A percentile compares a stretch with the other conserved stretches of the same genome.
Conservation (phyloP, 1,140 invertebrate species). For the Forficula auricularia region DNA sequence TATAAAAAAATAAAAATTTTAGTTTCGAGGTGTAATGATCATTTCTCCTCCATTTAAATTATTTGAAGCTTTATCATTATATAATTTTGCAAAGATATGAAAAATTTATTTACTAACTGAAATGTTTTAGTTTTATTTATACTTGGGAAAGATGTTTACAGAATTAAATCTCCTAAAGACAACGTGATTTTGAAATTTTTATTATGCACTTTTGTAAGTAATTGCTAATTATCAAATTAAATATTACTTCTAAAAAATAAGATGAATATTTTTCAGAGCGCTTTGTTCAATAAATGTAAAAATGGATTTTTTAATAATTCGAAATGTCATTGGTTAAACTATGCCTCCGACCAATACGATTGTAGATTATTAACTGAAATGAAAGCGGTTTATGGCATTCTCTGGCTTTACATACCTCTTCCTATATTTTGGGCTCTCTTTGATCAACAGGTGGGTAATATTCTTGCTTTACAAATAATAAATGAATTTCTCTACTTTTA, state of each 20-base stretch:
- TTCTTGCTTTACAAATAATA: too few relatives aligned
- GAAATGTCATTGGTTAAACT: conserved; percentile 60
- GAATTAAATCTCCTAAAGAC: conserved; percentile 43
- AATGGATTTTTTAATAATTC: conserved; percentile 14
- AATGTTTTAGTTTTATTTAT: conserved; percentile 45
- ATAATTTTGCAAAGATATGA: too few relatives aligned
- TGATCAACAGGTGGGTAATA: conserved; percentile 43
- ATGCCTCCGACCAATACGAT: conserved; percentile 54
- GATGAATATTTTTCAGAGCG: conserved; percentile 21
- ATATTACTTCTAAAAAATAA: too few relatives aligned
- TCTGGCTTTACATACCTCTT: conserved; percentile 56
- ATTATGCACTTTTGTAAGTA: conserved; percentile 42
- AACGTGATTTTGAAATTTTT: conserved; percentile 49
- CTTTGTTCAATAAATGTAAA: background rate
- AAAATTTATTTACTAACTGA: too few relatives aligned
- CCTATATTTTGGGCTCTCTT: conserved; percentile 72
- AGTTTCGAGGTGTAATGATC: too few relatives aligned
- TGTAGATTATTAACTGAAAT: conserved; percentile 45
- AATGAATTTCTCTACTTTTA: too few relatives aligned
- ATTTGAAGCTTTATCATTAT: too few relatives aligned
- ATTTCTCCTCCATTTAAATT: too few relatives aligned
- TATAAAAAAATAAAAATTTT: too few relatives aligned
- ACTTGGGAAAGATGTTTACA: conserved; percentile 45
- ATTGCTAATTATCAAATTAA: too few relatives aligned
- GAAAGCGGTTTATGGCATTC: conserved; percentile 42